These are phyloP conservation scores for Cryptoprocta ferox DNA, from an alignment of 2,797 vertebrate genomes.

Conservation along the genomic window DNA sequence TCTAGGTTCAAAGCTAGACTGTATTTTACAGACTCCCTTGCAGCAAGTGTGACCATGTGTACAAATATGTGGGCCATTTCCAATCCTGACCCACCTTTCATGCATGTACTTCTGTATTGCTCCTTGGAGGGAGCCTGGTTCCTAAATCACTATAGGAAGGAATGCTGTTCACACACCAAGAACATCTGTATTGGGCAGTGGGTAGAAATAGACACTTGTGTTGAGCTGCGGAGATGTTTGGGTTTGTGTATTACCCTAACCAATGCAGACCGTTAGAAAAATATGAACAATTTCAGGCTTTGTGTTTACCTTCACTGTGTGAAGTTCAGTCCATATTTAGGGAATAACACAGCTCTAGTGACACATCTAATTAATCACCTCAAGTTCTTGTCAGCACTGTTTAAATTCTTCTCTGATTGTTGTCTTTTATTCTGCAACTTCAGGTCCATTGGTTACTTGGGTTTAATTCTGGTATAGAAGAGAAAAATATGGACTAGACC, in stretches of 20 bases:
- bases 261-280: constrained; percentile 35
- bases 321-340: constrained; percentile 56
- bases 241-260: constrained; percentile 30
- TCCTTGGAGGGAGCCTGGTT: not conserved
- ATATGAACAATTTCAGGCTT: constrained; percentile 54
- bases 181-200: not conserved
- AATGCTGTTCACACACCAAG: not conserved
- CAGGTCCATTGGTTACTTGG: not conserved
- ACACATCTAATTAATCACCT: constrained; percentile 62
- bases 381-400: constrained; percentile 63
- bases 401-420: constrained; percentile 36
- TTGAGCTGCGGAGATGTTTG: constrained; percentile 30
- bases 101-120: not conserved
- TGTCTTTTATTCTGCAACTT: constrained; percentile 53
- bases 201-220: constrained; percentile 36
- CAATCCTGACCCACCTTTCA: not conserved
- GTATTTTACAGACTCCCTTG: not conserved
- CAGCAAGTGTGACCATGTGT: not conserved
- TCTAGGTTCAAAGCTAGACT: not conserved
- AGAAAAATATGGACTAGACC: constrained; percentile 10
- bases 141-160: not conserved
- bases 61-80: not conserved
- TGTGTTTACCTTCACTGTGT: constrained; percentile 63
- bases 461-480: constrained; percentile 27
- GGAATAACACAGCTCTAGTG: constrained; percentile 49